phyloP scores from a whole-genome alignment of 2,797 vertebrate species.

The Hypotaenidia okinawae region DNA sequence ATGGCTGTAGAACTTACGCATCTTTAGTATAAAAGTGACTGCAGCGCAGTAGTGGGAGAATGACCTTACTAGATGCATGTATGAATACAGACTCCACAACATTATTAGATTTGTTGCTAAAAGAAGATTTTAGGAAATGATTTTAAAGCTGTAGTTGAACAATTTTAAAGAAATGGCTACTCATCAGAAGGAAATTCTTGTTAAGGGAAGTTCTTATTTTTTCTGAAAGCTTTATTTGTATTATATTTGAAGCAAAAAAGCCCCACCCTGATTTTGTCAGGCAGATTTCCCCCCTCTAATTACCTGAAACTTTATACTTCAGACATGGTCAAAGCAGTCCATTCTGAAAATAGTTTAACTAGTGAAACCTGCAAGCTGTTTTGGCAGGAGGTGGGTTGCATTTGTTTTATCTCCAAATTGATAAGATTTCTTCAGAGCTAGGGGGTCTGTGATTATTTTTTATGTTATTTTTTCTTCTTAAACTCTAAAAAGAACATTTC shows the following conservation, averaged over 20 bases:
- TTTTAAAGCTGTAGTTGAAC: background rate
- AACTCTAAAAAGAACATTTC: background rate
- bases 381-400: rapidly evolving
- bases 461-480: background rate
- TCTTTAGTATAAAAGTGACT: background rate
- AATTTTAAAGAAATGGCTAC: background rate
- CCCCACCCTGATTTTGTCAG: background rate
- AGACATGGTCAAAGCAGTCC: background rate
- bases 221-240: background rate
- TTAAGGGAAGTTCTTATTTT: background rate
- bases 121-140: background rate
- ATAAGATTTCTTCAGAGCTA: background rate
- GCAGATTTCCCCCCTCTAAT: background rate
- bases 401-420: background rate
- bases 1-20: background rate
- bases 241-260: background rate
- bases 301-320: background rate
- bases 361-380: background rate
- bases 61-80: background rate
- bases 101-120: background rate
- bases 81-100: background rate
- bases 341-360: background rate
- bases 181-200: background rate
- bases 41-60: background rate
- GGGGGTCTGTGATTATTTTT: background rate